phyloP scores from a whole-genome alignment of 1,140 invertebrate genomes.

The Zophobas atratus region DNA sequence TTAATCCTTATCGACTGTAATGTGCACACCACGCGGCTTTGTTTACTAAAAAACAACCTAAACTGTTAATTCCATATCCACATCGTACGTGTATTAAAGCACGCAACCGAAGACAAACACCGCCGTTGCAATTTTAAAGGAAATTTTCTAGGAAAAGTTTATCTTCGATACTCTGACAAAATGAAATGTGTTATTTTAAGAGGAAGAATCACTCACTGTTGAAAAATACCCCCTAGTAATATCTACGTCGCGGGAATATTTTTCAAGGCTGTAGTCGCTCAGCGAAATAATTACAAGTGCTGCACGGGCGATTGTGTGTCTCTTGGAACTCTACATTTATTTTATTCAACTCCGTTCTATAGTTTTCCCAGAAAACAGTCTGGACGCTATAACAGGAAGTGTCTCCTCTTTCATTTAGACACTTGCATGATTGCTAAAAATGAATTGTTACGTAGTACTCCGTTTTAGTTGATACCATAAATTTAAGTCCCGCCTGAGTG shows the following conservation, averaged over 20 bases:
- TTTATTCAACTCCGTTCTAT: conserved; percentile 26
- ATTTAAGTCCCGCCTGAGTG: conserved; percentile 3
- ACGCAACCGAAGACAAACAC: conserved; percentile 36
- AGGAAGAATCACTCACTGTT: conserved; percentile 20
- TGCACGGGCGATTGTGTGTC: conserved; percentile 31
- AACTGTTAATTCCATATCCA: conserved; percentile 32
- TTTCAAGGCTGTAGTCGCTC: conserved; percentile 37
- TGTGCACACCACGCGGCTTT: conserved; percentile 20
- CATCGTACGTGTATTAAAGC: conserved; percentile 36
- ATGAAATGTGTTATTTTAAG: conserved; percentile 37
- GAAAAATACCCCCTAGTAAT: conserved; percentile 22
- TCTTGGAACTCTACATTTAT: conserved; percentile 36
- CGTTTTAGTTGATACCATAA: conserved; percentile 10
- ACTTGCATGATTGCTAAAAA: conserved; percentile 12
- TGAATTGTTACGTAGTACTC: conserved; percentile 9
- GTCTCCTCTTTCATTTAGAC: conserved; percentile 26
- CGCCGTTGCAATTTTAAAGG: conserved; percentile 8
- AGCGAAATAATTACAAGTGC: conserved; percentile 39
- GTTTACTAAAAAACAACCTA: conserved; percentile 22
- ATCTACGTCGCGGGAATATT: conserved; percentile 29
- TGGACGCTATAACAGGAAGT: conserved; percentile 35
- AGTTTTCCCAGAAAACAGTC: conserved; percentile 30
- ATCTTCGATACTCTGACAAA: conserved; percentile 27
- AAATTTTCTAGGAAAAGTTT: conserved; percentile 29
- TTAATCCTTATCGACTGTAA: conserved; percentile 36